A percentile compares a stretch with the other conserved stretches of the same genome.
phyloP scores from a whole-genome alignment of 2,888 invertebrate genomes.

The Mythimna lalbum region DNA sequence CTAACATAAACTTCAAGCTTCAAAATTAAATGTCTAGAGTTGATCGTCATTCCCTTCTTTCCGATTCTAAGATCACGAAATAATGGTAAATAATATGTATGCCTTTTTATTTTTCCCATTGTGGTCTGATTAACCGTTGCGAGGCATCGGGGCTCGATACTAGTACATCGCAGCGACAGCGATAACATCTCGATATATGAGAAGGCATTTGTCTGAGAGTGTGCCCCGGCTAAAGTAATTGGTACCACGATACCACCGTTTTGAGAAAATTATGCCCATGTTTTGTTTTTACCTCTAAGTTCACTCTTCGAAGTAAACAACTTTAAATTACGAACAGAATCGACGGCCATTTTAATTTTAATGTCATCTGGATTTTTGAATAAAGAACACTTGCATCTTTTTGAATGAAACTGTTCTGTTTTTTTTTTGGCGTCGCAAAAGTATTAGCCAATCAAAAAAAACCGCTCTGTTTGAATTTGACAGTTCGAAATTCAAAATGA shows the following conservation, averaged over 20 bases:
- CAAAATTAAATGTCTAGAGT: background rate
- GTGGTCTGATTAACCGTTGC: slow-evolving; percentile 64
- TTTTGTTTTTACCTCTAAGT: slow-evolving; percentile 52
- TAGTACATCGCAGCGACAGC: slow-evolving; percentile 66
- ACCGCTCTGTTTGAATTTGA: background rate
- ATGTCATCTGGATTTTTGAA: slow-evolving; percentile 25
- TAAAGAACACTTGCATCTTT: background rate
- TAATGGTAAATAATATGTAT: slow-evolving; percentile 30
- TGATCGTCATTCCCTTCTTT: slow-evolving; percentile 12
- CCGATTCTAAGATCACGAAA: slow-evolving; percentile 47
- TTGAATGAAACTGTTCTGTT: background rate
- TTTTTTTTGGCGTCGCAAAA: background rate
- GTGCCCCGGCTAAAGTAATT: slow-evolving; percentile 63
- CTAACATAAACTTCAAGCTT: background rate
- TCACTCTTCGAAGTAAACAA: slow-evolving; percentile 46
- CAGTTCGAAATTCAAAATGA: background rate
- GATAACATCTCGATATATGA: slow-evolving; percentile 83
- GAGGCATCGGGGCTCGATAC: slow-evolving; percentile 67
- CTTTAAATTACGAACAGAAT: slow-evolving; percentile 36
- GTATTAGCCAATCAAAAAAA: too few relatives aligned
- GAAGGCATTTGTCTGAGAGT: slow-evolving; percentile 79
- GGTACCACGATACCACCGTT: slow-evolving; percentile 60
- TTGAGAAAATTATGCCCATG: slow-evolving; percentile 54
- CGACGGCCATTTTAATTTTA: slow-evolving; percentile 32
- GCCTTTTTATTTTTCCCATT: slow-evolving; percentile 62